These are phyloP conservation scores for Peromyscus eremicus DNA, from an alignment of 2,797 vertebrate genomes.

Conservation along the genomic window DNA sequence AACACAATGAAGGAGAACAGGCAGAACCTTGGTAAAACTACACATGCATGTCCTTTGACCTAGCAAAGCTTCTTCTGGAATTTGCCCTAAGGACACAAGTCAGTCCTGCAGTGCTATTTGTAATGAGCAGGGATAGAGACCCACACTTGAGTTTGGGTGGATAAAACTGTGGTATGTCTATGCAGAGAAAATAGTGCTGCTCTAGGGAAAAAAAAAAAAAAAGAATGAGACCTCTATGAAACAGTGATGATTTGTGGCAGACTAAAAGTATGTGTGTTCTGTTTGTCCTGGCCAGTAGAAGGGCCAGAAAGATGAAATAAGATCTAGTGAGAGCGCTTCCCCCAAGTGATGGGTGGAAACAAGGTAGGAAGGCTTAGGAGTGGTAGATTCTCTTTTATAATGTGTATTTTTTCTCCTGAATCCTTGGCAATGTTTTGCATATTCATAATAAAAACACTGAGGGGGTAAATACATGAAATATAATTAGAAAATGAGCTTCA, in stretches of 20 bases:
- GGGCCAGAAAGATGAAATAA: background rate
- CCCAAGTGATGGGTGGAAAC: background rate
- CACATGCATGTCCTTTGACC: background rate
- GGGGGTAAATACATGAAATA: background rate
- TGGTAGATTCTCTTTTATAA: background rate
- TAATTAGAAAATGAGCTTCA: background rate
- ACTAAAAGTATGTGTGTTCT: background rate
- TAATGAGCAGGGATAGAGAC: background rate
- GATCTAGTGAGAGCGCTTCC: background rate
- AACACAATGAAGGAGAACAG: background rate
- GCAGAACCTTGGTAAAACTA: background rate
- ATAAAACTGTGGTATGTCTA: background rate
- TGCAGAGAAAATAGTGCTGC: background rate
- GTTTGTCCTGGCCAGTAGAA: constrained; percentile 7
- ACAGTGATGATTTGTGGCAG: background rate
- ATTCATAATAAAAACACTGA: constrained; percentile 10
- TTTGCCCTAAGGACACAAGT: background rate
- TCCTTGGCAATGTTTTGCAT: background rate
- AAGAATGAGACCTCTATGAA: background rate
- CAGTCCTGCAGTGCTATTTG: background rate
- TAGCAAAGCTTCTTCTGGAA: background rate
- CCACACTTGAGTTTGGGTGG: background rate
- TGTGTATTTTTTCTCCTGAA: background rate
- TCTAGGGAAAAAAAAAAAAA: background rate
- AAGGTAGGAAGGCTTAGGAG: background rate